These are phyloP conservation scores for Theodoxus fluviatilis DNA, from an alignment of 2,888 invertebrate species.

Conservation along the genomic window DNA sequence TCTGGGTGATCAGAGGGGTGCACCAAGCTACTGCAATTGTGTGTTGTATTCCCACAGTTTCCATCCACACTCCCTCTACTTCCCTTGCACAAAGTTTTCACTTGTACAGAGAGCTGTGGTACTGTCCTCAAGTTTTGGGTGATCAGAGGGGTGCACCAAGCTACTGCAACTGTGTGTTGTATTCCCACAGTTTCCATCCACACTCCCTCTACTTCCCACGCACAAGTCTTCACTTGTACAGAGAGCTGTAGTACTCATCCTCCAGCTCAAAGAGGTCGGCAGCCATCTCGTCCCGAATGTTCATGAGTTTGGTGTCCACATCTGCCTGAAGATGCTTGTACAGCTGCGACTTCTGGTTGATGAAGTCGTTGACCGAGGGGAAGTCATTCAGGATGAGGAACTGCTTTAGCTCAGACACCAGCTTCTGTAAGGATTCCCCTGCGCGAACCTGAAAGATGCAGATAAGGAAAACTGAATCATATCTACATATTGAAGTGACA, in stretches of 20 bases:
- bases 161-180: too few species aligned
- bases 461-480: too few species aligned
- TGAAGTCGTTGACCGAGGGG: conserved; percentile 96
- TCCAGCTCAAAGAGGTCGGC: conserved; percentile 90
- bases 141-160: too few species aligned
- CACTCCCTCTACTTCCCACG: too few species aligned
- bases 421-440: conserved; percentile 94
- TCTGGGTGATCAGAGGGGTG: conserved; percentile 91
- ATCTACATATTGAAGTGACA: too few species aligned
- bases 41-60: too few species aligned
- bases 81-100: too few species aligned
- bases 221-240: conserved; percentile 61
- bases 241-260: conserved; percentile 82
- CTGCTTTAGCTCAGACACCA: conserved; percentile 97
- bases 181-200: too few species aligned
- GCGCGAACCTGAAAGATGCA: conserved; percentile 86
- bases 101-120: conserved; percentile 71
- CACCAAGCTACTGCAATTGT: too few species aligned
- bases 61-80: too few species aligned
- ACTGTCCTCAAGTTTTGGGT: conserved; percentile 91
- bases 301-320: conserved; percentile 91
- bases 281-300: conserved; percentile 91
- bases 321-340: conserved; percentile 90
- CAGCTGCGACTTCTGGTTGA: conserved; percentile 88
- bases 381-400: conserved; percentile 98